phyloP scores from a whole-genome alignment of 2,888 invertebrate genomes.

The Xiphydria camelus region DNA sequence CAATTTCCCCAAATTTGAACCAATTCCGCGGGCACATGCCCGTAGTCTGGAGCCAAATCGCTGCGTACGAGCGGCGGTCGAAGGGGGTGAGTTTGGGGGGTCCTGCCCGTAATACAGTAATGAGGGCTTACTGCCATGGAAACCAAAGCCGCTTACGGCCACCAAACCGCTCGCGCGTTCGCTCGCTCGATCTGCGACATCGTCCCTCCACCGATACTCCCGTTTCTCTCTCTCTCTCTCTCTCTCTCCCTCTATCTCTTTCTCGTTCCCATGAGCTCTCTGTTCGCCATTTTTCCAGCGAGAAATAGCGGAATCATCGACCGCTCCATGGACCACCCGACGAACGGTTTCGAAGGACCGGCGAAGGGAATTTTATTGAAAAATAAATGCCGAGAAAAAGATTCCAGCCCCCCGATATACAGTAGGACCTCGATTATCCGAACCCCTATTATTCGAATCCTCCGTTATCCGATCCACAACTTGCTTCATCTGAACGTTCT shows the following conservation, averaged over 20 bases:
- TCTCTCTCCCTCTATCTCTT: conserved; percentile 6
- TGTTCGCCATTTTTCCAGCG: conserved; percentile 33
- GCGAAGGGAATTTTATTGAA: background rate
- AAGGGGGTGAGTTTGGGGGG: too few species aligned
- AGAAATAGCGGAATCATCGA: too few species aligned
- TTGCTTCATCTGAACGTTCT: too few species aligned
- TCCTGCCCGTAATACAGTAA: conserved; percentile 58
- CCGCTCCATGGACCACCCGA: too few species aligned
- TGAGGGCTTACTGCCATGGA: conserved; percentile 59
- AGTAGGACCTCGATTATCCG: too few species aligned
- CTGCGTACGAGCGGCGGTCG: conserved; percentile 53
- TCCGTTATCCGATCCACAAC: too few species aligned
- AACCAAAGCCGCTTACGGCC: conserved; percentile 58
- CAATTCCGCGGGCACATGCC: background rate
- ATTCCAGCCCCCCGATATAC: too few species aligned
- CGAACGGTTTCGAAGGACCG: background rate
- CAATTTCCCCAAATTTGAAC: background rate
- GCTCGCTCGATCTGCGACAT: too few species aligned
- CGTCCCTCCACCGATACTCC: conserved; percentile 16
- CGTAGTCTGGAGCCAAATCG: conserved; percentile 36
- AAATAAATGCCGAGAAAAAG: too few species aligned
- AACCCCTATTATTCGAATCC: too few species aligned
- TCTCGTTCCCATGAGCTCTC: conserved; percentile 30
- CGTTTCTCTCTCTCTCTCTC: conserved; percentile 4
- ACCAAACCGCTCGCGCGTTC: conserved; percentile 48